A percentile compares a stretch with the other conserved stretches of the same genome.
These are phyloP conservation scores for Philotrypesis tridentata DNA, from an alignment of 1,140 invertebrate genomes.

Conservation along the genomic window DNA sequence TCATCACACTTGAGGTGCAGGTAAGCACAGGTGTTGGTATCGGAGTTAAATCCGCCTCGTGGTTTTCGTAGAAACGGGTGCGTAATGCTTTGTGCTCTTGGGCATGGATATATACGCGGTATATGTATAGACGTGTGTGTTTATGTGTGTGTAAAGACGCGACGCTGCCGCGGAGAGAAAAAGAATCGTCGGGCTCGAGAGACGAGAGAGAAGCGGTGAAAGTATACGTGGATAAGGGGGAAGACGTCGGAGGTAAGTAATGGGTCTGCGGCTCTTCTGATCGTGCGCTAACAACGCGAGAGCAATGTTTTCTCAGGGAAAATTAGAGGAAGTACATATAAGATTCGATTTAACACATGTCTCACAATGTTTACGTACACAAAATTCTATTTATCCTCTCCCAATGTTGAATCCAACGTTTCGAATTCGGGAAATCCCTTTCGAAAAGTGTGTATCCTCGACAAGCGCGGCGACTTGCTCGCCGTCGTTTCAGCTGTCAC, in stretches of 20 bases:
- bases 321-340: too few species aligned
- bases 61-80: conserved; percentile 46
- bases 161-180: neutral
- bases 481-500: conserved; percentile 18
- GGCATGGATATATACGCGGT: neutral
- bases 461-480: neutral
- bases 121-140: neutral
- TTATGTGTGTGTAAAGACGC: neutral
- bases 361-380: too few species aligned
- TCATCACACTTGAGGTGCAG: conserved; percentile 66
- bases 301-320: too few species aligned
- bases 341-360: too few species aligned
- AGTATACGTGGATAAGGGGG: neutral
- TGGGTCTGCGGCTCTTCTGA: neutral
- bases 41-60: conserved; percentile 64
- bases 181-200: neutral
- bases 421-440: too few species aligned
- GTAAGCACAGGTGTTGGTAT: conserved; percentile 71
- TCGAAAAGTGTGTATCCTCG: too few species aligned
- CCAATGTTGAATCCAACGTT: too few species aligned
- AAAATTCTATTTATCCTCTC: too few species aligned
- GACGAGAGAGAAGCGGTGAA: neutral
- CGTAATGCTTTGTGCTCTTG: conserved; percentile 41
- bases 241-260: neutral
- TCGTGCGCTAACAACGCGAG: neutral